Percentiles rank a stretch among this genome's conserved stretches.
phyloP scores from a whole-genome alignment of 2,113 vertebrate species.

The Micromys minutus region DNA sequence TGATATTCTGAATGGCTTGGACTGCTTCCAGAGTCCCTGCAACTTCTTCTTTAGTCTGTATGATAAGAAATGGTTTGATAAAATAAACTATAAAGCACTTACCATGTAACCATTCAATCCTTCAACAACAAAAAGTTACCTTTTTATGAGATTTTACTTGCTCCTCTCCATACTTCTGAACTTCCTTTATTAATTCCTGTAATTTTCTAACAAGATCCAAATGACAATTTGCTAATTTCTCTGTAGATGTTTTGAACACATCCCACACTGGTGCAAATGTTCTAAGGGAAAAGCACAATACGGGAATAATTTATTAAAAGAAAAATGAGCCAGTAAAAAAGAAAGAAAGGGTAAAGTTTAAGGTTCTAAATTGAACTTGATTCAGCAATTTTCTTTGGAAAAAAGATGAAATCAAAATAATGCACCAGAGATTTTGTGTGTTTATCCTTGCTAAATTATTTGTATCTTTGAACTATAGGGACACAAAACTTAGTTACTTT shows the following conservation, averaged over 20 bases:
- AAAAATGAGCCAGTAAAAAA: neutral
- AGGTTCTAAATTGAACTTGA: conserved; percentile 26
- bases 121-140: conserved; percentile 79
- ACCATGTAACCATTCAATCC: conserved; percentile 59
- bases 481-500: conserved; percentile 45
- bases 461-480: neutral
- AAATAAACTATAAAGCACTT: conserved; percentile 55
- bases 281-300: conserved; percentile 83
- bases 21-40: conserved; percentile 96
- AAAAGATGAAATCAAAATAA: conserved; percentile 50
- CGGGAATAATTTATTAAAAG: conserved; percentile 44
- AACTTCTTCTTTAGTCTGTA: conserved; percentile 98
- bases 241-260: conserved; percentile 96
- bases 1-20: conserved; percentile 96
- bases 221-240: conserved; percentile 96
- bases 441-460: neutral
- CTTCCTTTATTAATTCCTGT: conserved; percentile 98
- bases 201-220: conserved; percentile 96
- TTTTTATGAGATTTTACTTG: conserved; percentile 98
- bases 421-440: neutral
- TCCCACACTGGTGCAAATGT: conserved; percentile 98
- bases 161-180: conserved; percentile 98
- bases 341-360: neutral
- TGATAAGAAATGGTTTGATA: conserved; percentile 78
- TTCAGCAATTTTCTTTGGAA: conserved; percentile 35